Evolutionary conservation across 2,113 vertebrate species (phyloP), one percentile per base, ranked within the genome.

Genomic region (Cyanoliseus patagonus): DNA sequence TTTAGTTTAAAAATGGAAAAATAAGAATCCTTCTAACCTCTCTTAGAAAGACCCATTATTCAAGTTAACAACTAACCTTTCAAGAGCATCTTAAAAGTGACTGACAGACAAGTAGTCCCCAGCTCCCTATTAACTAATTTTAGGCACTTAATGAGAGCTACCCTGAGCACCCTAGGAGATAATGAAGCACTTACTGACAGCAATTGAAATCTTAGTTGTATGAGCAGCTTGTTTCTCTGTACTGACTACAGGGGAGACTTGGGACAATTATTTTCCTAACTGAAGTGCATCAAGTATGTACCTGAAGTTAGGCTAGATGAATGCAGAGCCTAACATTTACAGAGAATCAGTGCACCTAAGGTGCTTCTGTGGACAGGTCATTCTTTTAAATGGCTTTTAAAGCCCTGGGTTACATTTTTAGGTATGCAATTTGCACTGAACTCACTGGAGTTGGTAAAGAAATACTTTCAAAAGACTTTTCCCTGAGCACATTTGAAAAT

Each of bases 41-140:
- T 47, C 17, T 49, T 53, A 88, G 41, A 73, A 90, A 35, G 41
- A 69, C 46, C 57, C 11, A 3, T 30, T 53, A 92, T 78, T 78
- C 27, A 70, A 68, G 37, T 59, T 46, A 70, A 80, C 28, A 88
- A 57, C 13, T 39, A 46, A 39, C 61, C 11, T 86, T 86, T 81
- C 57, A 78, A 64, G 85, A 92, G 33, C 14, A 44, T n/a, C 57
- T 72, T 53, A 10, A 51, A 79, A 49, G 42, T 20, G 16, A 51
- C 10, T 79, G 79, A 79, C 44, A 67, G 44, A 74, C 1, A 7
- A 66, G 62, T 24, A 82, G 51, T 22, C 77, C 51, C 74, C 82
- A 95, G 33, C 10, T 61, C 52, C 62, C 27, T 73, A 6, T 74
- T 74, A 75, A 61, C 69, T 72, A 75, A 75, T 84, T 94, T 91